Evolutionary conservation across 2,113 vertebrate genomes (phyloP), one percentile per base, ranked within the genome.

Genomic region (Plecturocebus donacophilus): DNA sequence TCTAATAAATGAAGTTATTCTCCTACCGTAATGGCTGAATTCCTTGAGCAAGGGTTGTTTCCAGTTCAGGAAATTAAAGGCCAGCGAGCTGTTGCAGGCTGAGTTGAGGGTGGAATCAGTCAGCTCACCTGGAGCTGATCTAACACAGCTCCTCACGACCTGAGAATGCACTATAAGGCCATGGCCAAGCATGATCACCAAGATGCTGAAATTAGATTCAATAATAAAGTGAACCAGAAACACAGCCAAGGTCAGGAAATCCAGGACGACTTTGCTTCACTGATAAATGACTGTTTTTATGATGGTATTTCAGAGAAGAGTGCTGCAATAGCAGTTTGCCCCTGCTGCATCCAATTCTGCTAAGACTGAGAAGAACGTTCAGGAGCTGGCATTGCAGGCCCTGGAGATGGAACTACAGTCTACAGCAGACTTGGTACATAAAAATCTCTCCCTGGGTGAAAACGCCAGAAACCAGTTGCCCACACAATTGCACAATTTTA

Each of bases 191-290:
- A 99, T 97, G 99, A 98, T 97, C 98, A 98, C 42, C 89, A 94
- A 2, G 98, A 99, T 0, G 98, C 98, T 93, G 98, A 99, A 58
- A 45, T 0, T 38, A 99, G 99, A 98, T 99, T 98, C 97, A 81
- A 98, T 54, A 35, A 88, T 7, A 98, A 99, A 98, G 99, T 99
- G 85, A 97, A 20, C 45, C 12, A 30, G 42, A 45, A 54, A 8
- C 21, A 42, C 19, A 73, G 40, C 16, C 45, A 73, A 85, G 23
- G 61, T 95, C 95, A 64, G 64, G 35, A 85, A 84, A 81, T 40
- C 21, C 3, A 87, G 82, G 38, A 13, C 0, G 2, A 81, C 25
- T 27, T 35, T 23, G 45, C 70, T 61, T 52, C 4, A 9, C 45
- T 66, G 58, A 82, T 71, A 71, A 61, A 27, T 10, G n/a, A 23